Evolutionary conservation across 1,140 invertebrate species (phyloP), one percentile per base, ranked within the genome.

Genomic region (Heliconius melpomene): DNA sequence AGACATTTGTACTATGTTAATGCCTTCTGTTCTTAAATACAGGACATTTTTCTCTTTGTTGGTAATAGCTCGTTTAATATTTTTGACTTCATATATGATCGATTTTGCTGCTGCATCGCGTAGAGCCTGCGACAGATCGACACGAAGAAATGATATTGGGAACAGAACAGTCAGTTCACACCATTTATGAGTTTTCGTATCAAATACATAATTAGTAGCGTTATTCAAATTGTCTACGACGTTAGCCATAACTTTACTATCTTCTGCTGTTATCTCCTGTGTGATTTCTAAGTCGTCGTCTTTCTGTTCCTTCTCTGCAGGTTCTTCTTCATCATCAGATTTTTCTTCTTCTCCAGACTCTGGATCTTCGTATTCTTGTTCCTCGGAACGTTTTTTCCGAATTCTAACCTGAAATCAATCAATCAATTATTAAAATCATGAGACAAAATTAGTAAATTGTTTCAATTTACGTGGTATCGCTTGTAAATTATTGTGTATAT

Each of bases 1-100:
- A 85, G 97, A 98, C 96, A 99, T 97, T 95, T 98, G 97, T 78
- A 96, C 93, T 81, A 99, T 97, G 90, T 99, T 99, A 20, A 99
- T 97, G 7, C 99, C 99, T 89, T 99, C 98, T 2, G 99, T 99
- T 92, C 98, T 98, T 1, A 99, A 92, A 72, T 97, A 95, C 72
- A 96, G 93, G 32, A 95, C 94, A 75, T 96, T 88, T 36, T 94
- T 95, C 85, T 96, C 96, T 95, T 96, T 95, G 83, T 96, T 97
- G 3, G 96, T 96, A 78, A 99, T 98, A 5, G 98, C 98, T 75
- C 97, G 95, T 89, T 96, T 98, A 66, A 99, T 98, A 46, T 96
- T 95, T 11, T 96, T 96, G 1, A 98, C 96, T 94, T 98, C 96
- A 90, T 97, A 96, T 8, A 99, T 95, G 7, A 99, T 95, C 50